phyloP scores from a whole-genome alignment of 2,888 invertebrate genomes.

The Lagria hirta region DNA sequence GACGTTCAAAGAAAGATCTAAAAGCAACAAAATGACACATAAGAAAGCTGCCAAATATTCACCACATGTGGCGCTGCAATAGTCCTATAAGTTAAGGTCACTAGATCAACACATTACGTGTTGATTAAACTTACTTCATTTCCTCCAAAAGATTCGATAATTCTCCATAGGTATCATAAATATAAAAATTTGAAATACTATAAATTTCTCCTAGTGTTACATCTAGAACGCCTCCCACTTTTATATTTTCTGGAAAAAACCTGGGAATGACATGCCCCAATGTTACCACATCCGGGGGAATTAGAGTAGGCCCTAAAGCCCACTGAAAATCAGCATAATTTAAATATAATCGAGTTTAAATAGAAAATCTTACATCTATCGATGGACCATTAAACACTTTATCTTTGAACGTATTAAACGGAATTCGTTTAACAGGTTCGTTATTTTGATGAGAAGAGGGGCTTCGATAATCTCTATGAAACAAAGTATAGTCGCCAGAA shows the following conservation, averaged over 20 bases:
- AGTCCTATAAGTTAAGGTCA: neutral
- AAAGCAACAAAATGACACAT: slow-evolving; percentile 5
- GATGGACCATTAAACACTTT: no score
- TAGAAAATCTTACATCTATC: no score
- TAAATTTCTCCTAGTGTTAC: slow-evolving; percentile 58
- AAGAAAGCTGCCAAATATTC: slow-evolving; percentile 1
- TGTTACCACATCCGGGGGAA: slow-evolving; percentile 39
- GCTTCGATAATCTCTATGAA: no score
- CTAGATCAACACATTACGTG: neutral
- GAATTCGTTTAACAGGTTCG: no score
- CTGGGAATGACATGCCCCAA: slow-evolving; percentile 36
- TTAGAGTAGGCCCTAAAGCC: slow-evolving; percentile 25
- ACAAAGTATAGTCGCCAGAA: no score
- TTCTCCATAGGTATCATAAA: slow-evolving; percentile 53
- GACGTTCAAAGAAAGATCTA: slow-evolving; percentile 31
- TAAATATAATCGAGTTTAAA: no score
- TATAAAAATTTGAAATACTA: slow-evolving; percentile 62
- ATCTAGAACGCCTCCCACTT: slow-evolving; percentile 43
- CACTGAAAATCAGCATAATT: slow-evolving; percentile 33
- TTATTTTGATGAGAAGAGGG: no score
- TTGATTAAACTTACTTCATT: slow-evolving; percentile 57
- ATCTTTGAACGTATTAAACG: no score
- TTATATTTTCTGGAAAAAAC: slow-evolving; percentile 28
- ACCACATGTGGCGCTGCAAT: slow-evolving; percentile 2
- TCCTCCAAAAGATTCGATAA: slow-evolving; percentile 58